phyloP scores from a whole-genome alignment of 2,113 vertebrate species.

The Cyanoramphus novaezelandiae region DNA sequence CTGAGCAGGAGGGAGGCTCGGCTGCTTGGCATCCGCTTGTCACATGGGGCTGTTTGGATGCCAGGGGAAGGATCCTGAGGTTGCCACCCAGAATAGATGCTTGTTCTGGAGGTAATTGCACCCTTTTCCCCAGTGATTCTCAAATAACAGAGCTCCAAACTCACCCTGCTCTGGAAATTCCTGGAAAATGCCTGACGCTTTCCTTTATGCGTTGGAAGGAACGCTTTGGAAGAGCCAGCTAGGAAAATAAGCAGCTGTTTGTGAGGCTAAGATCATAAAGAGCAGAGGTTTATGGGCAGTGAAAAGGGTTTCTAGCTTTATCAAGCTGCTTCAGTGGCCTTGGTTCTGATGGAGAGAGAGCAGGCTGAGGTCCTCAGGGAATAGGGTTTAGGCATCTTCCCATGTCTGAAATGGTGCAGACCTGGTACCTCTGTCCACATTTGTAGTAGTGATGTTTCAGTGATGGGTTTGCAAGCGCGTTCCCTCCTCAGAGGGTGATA shows the following conservation, averaged over 20 bases:
- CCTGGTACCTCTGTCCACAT: rapidly evolving
- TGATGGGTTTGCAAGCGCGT: neutral
- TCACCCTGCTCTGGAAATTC: neutral
- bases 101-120: conserved; percentile 22
- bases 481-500: neutral
- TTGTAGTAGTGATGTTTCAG: too few relatives aligned
- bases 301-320: neutral
- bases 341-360: neutral
- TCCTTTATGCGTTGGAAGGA: neutral
- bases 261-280: neutral
- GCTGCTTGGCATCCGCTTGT: neutral
- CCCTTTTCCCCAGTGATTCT: neutral
- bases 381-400: neutral
- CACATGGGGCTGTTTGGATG: conserved; percentile 2
- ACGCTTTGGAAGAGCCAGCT: rapidly evolving
- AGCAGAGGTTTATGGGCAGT: neutral
- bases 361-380: rapidly evolving
- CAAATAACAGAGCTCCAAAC: neutral
- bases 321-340: neutral
- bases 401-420: rapidly evolving
- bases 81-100: conserved; percentile 11
- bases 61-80: conserved; percentile 14
- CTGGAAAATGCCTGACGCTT: neutral
- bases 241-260: neutral
- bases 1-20: conserved; percentile 32